Conservation (phyloP, 1,140 invertebrate species). For the Limonius californicus region DNA sequence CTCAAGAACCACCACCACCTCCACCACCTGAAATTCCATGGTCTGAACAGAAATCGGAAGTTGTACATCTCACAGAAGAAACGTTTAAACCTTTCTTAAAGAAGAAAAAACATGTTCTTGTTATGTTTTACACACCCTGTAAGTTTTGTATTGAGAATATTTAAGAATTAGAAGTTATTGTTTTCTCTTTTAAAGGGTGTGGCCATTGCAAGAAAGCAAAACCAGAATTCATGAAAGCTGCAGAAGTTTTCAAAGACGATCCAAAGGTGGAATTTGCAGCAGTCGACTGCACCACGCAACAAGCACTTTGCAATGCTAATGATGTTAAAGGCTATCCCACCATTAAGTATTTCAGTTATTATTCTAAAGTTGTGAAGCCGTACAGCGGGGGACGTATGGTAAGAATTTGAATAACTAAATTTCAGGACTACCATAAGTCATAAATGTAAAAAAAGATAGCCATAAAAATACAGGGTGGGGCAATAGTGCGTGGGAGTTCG, state of each 20-base stretch:
- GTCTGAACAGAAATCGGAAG: constrained; percentile 69
- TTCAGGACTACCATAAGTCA: too few species aligned
- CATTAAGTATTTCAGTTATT: constrained; percentile 82
- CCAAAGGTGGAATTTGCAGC: constrained; percentile 73
- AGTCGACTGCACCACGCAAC: constrained; percentile 67
- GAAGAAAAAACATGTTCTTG: constrained; percentile 74
- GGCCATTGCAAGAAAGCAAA: constrained; percentile 88
- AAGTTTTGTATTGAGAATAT: constrained; percentile 47
- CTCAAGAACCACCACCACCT: constrained; percentile 76
- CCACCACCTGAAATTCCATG: constrained; percentile 73
- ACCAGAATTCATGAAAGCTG: constrained; percentile 76
- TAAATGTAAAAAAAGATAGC: too few species aligned
- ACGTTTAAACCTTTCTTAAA: constrained; percentile 65
- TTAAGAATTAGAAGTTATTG: not conserved
- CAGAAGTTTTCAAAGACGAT: constrained; percentile 68
- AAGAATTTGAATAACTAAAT: too few species aligned
- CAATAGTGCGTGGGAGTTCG: too few species aligned
- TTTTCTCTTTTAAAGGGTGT: constrained; percentile 64
- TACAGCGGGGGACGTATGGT: constrained; percentile 75
- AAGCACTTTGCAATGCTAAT: constrained; percentile 61
- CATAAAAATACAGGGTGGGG: too few species aligned
- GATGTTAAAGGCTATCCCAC: constrained; percentile 83
- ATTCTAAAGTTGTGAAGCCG: constrained; percentile 61
- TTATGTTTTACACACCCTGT: constrained; percentile 94
- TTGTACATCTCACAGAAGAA: constrained; percentile 70